phyloP scores from a whole-genome alignment of 2,113 vertebrate species.

The Saccopteryx bilineata region DNA sequence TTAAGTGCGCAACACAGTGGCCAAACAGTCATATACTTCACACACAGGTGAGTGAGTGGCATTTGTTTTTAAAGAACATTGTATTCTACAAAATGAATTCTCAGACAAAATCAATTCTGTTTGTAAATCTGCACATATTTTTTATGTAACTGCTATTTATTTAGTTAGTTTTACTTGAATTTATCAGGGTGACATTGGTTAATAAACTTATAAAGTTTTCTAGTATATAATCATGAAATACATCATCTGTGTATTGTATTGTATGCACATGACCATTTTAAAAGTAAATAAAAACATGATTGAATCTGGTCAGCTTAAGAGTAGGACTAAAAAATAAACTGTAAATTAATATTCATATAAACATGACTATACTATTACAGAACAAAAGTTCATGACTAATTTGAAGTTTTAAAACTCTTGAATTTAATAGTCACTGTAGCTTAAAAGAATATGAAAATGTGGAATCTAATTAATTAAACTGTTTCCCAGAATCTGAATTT shows the following conservation, averaged over 20 bases:
- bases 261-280: neutral
- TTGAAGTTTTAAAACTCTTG: neutral
- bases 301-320: conserved; percentile 27
- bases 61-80: conserved; percentile 42
- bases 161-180: neutral
- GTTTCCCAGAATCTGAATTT: neutral
- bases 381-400: neutral
- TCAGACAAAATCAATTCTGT: neutral
- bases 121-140: conserved; percentile 34
- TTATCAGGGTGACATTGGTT: neutral
- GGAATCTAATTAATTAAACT: neutral
- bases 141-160: neutral
- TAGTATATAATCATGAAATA: neutral
- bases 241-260: neutral
- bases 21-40: neutral
- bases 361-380: neutral
- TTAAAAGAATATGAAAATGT: neutral
- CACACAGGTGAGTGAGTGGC: neutral
- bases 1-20: neutral
- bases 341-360: conserved; percentile 50
- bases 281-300: conserved; percentile 33
- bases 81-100: conserved; percentile 12
- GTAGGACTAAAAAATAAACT: neutral
- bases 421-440: neutral
- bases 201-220: neutral